A percentile compares a stretch with the other conserved stretches of the same genome.
Conservation (phyloP, 2,888 invertebrate genomes). For the Harmothoe impar region DNA sequence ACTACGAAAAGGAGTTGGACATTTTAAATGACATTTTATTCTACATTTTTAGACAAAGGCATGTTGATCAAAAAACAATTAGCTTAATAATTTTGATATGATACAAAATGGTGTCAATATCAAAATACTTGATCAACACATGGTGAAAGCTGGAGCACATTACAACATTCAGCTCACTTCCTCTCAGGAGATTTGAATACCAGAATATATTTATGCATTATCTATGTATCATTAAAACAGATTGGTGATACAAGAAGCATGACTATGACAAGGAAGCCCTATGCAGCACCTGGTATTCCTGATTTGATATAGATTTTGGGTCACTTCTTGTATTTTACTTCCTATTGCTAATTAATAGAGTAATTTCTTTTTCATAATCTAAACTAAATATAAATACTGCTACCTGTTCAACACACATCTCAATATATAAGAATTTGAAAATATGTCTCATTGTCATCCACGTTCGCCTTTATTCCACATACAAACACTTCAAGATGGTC, state of each 20-base stretch:
- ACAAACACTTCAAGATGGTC: neutral
- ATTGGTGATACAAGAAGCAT: neutral
- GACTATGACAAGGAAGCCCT: neutral
- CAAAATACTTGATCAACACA: neutral
- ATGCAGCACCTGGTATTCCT: neutral
- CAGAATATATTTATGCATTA: neutral
- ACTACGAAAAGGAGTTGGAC: neutral
- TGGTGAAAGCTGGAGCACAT: neutral
- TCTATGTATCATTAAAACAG: neutral
- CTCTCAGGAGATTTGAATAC: neutral
- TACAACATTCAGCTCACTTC: neutral
- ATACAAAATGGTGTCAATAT: neutral
- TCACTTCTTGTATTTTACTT: neutral
- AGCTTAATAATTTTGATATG: slow-evolving; percentile 4
- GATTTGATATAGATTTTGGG: neutral
- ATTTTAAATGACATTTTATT: neutral
- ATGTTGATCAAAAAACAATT: slow-evolving; percentile 4
- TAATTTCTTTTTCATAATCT: neutral
- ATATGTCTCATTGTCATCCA: neutral
- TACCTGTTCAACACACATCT: neutral
- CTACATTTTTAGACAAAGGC: slow-evolving; percentile 31
- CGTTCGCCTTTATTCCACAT: neutral
- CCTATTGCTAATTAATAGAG: too few species aligned
- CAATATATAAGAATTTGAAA: neutral
- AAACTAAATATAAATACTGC: neutral